These are phyloP conservation scores for Glaucopsyche alexis DNA, from an alignment of 2,888 invertebrate species.

Conservation along the genomic window DNA sequence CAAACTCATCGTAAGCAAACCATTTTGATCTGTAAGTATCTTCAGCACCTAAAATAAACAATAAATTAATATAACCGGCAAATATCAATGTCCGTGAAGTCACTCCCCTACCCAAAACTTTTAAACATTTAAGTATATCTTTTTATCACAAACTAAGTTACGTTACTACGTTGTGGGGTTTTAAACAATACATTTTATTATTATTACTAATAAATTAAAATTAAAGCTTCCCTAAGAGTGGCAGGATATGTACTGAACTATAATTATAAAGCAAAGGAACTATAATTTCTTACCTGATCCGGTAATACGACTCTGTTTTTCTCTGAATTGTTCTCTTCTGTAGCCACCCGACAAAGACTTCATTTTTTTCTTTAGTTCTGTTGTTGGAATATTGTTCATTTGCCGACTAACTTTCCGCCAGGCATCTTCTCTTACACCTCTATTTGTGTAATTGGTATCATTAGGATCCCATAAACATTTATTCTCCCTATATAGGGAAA, in stretches of 20 bases:
- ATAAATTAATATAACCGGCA: conserved; percentile 13
- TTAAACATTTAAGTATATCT: no score
- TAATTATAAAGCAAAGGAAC: no score
- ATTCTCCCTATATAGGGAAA: conserved; percentile 15
- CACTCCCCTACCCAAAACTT: neutral
- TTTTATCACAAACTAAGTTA: no score
- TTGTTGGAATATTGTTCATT: conserved; percentile 29
- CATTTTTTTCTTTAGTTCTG: conserved; percentile 34
- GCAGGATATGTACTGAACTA: no score
- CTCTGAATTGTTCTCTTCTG: conserved; percentile 28
- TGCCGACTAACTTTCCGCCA: conserved; percentile 39
- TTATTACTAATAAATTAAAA: neutral
- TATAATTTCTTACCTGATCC: conserved; percentile 15
- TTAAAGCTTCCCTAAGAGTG: no score
- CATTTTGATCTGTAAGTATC: conserved; percentile 19
- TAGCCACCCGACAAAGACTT: conserved; percentile 18
- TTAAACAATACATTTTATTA: neutral
- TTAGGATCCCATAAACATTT: conserved; percentile 44
- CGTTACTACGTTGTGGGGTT: no score
- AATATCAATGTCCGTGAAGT: conserved; percentile 3
- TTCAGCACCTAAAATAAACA: neutral
- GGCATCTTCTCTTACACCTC: conserved; percentile 44
- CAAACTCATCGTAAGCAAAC: conserved; percentile 16
- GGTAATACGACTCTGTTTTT: conserved; percentile 26
- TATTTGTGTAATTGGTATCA: conserved; percentile 42